Evolutionary conservation across 2,888 invertebrate species (phyloP).

Genomic region (Heteromurus nitidus): DNA sequence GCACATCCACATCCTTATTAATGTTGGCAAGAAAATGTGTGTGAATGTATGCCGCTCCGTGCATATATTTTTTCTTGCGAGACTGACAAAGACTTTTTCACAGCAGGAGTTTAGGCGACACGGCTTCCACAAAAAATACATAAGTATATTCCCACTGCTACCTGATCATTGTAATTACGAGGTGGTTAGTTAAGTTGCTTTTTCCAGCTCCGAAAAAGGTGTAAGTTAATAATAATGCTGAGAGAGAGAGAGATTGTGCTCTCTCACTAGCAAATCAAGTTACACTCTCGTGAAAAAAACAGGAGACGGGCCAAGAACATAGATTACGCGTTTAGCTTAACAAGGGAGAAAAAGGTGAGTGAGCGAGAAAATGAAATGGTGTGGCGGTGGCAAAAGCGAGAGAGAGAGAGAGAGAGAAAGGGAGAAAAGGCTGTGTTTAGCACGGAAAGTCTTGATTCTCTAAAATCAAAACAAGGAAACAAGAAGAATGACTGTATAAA

Average conservation of each 20-base stretch:
- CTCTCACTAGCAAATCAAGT: background rate
- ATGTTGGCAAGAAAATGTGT: background rate
- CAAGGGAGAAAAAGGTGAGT: constrained; percentile 18
- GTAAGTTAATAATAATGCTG: constrained; percentile 3
- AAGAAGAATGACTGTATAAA: constrained; percentile 2
- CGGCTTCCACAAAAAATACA: too few species aligned
- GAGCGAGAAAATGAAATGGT: too few species aligned
- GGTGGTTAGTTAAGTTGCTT: background rate
- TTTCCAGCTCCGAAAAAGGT: background rate
- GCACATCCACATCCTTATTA: constrained; percentile 22
- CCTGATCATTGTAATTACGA: background rate
- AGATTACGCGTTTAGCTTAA: constrained; percentile 10
- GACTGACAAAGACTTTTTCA: constrained; percentile 5
- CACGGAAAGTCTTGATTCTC: constrained; percentile 53
- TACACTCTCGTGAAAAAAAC: background rate
- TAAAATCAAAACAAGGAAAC: background rate
- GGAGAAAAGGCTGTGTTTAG: constrained; percentile 14
- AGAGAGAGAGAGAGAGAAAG: background rate
- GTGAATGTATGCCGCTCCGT: background rate
- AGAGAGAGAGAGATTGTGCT: too few species aligned
- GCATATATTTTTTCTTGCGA: background rate
- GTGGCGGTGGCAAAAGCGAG: too few species aligned
- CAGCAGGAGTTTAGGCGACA: background rate
- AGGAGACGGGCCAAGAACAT: background rate
- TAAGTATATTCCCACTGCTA: too few species aligned